Evolutionary conservation across 2,888 invertebrate genomes (phyloP).

Genomic region (Cataglyphis rosenhaueri): DNA sequence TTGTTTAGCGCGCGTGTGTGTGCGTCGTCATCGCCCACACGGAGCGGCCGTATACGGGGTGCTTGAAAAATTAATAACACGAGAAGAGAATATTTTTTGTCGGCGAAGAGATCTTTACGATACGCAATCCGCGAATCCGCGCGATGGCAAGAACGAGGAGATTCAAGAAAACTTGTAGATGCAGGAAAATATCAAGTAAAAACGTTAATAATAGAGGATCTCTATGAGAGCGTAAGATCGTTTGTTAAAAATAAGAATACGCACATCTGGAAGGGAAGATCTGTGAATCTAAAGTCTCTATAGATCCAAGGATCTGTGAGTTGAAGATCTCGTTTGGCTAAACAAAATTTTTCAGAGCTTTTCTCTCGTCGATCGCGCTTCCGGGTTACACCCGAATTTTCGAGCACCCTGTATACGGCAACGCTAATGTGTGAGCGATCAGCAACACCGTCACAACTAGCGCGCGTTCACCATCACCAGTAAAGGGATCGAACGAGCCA

Average conservation of each 20-base stretch:
- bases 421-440: constrained; percentile 49
- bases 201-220: neutral
- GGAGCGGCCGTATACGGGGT: constrained; percentile 21
- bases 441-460: constrained; percentile 63
- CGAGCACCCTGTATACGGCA: constrained; percentile 49
- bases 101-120: neutral
- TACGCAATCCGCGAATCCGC: neutral
- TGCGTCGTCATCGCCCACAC: constrained; percentile 17
- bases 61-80: constrained; percentile 36
- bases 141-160: neutral
- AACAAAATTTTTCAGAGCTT: neutral
- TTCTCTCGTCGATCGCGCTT: neutral
- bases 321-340: neutral
- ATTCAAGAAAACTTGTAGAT: neutral
- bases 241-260: neutral
- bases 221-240: neutral
- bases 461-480: constrained; percentile 66
- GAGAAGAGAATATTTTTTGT: neutral
- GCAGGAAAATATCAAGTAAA: neutral
- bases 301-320: no score
- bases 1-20: constrained; percentile 79
- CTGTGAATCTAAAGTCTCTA: neutral
- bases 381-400: constrained; percentile 16
- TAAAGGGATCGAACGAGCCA: constrained; percentile 79
- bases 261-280: neutral